Evolutionary conservation across 2,888 invertebrate genomes (phyloP).

Genomic region (Agrypnus murinus): DNA sequence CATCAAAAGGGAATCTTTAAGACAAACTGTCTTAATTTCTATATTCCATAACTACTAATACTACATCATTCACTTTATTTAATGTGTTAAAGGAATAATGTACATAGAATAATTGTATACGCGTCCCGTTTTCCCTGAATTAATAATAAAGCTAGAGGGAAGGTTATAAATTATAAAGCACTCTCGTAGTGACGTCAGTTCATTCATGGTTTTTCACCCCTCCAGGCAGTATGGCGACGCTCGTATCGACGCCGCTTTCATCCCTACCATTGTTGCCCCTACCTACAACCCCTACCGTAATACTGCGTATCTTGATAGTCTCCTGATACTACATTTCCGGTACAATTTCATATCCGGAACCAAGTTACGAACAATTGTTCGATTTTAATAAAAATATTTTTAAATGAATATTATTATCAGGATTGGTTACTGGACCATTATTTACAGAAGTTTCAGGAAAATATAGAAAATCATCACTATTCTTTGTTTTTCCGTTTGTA

Average conservation of each 20-base stretch:
- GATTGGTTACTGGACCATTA: too few relatives aligned
- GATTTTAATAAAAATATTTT: not conserved
- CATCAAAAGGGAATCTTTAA: too few relatives aligned
- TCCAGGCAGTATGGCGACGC: constrained; percentile 53
- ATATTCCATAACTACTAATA: too few relatives aligned
- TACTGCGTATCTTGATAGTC: constrained; percentile 46
- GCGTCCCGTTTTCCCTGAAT: constrained; percentile 8
- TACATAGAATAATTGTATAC: constrained; percentile 2
- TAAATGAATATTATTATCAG: too few relatives aligned
- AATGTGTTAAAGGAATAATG: too few relatives aligned
- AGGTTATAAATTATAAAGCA: constrained; percentile 34
- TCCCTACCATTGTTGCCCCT: constrained; percentile 44
- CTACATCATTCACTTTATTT: too few relatives aligned
- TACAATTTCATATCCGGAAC: constrained; percentile 35
- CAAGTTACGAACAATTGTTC: not conserved
- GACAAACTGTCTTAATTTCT: too few relatives aligned
- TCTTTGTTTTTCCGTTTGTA: too few relatives aligned
- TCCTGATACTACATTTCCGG: constrained; percentile 56
- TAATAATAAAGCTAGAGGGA: constrained; percentile 11
- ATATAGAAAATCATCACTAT: not conserved
- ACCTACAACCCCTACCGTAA: constrained; percentile 32
- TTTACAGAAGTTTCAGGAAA: not conserved
- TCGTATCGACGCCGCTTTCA: constrained; percentile 35
- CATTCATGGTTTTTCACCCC: constrained; percentile 63
- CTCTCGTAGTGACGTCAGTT: constrained; percentile 60